Evolutionary conservation across 2,888 invertebrate species (phyloP).

Genomic region (Ichneumoninae sp.): DNA sequence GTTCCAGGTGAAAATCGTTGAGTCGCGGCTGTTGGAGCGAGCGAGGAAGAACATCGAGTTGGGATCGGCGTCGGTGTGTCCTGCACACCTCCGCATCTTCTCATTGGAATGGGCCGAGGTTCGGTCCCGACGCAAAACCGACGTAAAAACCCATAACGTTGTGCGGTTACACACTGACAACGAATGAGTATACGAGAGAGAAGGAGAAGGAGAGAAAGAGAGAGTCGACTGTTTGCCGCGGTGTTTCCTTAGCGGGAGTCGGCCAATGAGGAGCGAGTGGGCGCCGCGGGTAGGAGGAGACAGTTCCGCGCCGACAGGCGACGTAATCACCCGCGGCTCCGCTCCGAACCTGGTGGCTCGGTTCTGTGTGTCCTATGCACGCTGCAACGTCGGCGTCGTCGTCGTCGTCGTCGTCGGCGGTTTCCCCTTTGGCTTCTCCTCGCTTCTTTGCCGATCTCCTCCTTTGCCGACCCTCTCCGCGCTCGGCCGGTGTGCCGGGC

Average conservation of each 20-base stretch:
- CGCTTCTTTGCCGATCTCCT: constrained; percentile 65
- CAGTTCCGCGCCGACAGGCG: constrained; percentile 83
- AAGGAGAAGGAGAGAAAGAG: constrained; percentile 45
- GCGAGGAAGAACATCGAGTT: constrained; percentile 17
- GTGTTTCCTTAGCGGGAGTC: constrained; percentile 75
- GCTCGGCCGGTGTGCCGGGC: constrained; percentile 40
- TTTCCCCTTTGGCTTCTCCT: constrained; percentile 58
- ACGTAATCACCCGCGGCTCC: constrained; percentile 83
- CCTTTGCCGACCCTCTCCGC: constrained; percentile 47
- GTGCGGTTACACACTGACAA: constrained; percentile 46
- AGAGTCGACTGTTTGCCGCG: constrained; percentile 60
- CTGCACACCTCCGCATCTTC: constrained; percentile 50
- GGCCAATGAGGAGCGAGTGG: constrained; percentile 80
- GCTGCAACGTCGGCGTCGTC: constrained; percentile 45
- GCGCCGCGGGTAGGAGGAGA: constrained; percentile 83
- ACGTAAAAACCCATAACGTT: constrained; percentile 36
- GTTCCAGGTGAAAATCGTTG: constrained; percentile 20
- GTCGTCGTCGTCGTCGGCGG: constrained; percentile 51
- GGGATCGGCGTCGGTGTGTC: constrained; percentile 33
- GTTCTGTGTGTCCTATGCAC: constrained; percentile 14
- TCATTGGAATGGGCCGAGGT: constrained; percentile 42
- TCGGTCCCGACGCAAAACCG: not conserved
- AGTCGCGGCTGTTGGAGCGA: not conserved
- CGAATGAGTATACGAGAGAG: constrained; percentile 46
- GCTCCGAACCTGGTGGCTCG: constrained; percentile 60